Conservation (phyloP, 2,888 invertebrate genomes). For the Drosophila aldrichi region DNA sequence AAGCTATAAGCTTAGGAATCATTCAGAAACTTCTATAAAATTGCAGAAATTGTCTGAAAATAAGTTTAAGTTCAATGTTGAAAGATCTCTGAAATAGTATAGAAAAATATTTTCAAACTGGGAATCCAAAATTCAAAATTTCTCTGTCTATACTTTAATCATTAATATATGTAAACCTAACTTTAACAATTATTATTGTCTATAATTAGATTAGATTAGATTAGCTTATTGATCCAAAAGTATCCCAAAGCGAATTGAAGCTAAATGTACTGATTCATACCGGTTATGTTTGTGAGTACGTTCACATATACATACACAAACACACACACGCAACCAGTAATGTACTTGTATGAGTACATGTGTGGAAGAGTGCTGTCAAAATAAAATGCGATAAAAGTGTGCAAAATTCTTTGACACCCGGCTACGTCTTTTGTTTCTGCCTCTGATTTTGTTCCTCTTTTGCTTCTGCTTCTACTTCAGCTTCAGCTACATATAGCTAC, state of each 20-base stretch:
- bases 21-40: too few species aligned
- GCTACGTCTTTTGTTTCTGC: slow-evolving; percentile 44
- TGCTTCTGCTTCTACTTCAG: neutral
- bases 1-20: neutral
- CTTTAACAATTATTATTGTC: too few species aligned
- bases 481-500: neutral
- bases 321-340: neutral
- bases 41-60: too few species aligned
- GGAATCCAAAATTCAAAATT: too few species aligned
- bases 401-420: slow-evolving; percentile 51
- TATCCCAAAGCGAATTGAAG: too few species aligned
- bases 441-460: neutral
- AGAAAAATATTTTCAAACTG: too few species aligned
- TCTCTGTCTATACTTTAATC: too few species aligned
- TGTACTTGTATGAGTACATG: neutral
- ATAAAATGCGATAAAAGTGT: slow-evolving; percentile 45
- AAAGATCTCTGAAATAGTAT: too few species aligned
- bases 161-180: too few species aligned
- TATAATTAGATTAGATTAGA: too few species aligned
- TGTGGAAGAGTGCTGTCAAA: slow-evolving; percentile 42
- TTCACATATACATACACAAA: neutral
- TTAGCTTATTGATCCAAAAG: too few species aligned
- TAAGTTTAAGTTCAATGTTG: too few species aligned
- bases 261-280: neutral
- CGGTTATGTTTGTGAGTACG: neutral